Evolutionary conservation across 1,140 invertebrate genomes (phyloP).

Genomic region (Drosophila mayri): DNA sequence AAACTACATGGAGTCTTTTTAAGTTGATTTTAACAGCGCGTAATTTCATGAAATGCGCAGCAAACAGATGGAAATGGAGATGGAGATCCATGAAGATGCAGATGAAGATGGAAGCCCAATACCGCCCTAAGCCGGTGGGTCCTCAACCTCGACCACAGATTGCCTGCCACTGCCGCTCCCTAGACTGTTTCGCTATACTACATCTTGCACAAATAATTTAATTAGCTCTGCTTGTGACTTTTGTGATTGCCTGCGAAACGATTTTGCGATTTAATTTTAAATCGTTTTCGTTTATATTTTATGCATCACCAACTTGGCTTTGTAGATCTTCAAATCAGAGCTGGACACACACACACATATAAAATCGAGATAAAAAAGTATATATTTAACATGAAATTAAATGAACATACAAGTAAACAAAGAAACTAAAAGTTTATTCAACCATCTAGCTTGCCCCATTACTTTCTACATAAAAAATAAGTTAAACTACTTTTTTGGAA

Average conservation of each 20-base stretch:
- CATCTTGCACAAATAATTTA: constrained; percentile 65
- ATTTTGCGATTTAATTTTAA: constrained; percentile 54
- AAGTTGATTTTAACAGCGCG: constrained; percentile 78
- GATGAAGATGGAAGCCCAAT: constrained; percentile 17
- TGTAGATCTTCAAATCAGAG: constrained; percentile 8
- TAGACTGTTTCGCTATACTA: constrained; percentile 19
- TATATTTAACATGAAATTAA: neutral
- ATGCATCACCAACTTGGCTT: constrained; percentile 6
- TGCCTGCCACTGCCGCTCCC: neutral
- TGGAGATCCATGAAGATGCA: constrained; percentile 38
- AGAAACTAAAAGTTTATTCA: neutral
- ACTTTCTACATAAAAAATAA: neutral
- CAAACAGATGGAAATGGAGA: constrained; percentile 42
- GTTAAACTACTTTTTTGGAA: no score
- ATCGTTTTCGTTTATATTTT: constrained; percentile 47
- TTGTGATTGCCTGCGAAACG: constrained; percentile 53
- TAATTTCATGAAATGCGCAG: constrained; percentile 65
- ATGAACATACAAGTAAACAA: neutral
- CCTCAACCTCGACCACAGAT: constrained; percentile 7
- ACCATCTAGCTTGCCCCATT: neutral
- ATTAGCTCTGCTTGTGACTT: constrained; percentile 76
- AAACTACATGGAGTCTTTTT: constrained; percentile 79
- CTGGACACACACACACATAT: neutral
- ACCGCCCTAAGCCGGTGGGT: constrained; percentile 30
- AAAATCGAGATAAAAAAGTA: neutral